Percentiles rank a stretch among this genome's conserved stretches.
Evolutionary conservation across 2,797 vertebrate genomes (phyloP).

Genomic region (Enteromius radiatus): DNA sequence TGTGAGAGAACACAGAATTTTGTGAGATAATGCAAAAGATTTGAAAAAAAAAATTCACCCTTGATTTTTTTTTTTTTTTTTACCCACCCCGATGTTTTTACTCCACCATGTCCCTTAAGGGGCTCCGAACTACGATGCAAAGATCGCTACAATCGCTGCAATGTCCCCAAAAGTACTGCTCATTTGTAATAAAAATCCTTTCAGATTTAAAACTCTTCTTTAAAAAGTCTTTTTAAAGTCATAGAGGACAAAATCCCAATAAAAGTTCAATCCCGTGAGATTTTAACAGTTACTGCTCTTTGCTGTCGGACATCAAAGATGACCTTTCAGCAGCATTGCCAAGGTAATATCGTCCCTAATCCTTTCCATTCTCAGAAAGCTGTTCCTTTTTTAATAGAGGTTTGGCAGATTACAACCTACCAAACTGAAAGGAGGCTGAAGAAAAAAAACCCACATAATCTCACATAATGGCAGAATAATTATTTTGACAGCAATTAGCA

Average conservation of each 20-base stretch:
- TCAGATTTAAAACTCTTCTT: background rate
- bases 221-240: slow-evolving; percentile 1
- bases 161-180: background rate
- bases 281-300: slow-evolving; percentile 10
- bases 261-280: background rate
- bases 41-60: too few species aligned
- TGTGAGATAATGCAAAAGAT: too few species aligned
- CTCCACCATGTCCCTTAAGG: too few species aligned
- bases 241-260: slow-evolving; percentile 24
- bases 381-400: background rate
- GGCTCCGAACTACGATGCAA: background rate
- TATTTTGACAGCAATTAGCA: slow-evolving; percentile 1
- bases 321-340: background rate
- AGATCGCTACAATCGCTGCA: background rate
- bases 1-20: too few species aligned
- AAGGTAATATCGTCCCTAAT: slow-evolving; percentile 5
- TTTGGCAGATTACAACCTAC: slow-evolving; percentile 6
- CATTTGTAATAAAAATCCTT: slow-evolving; percentile 17
- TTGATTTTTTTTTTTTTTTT: too few species aligned
- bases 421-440: background rate
- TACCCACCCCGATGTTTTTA: too few species aligned
- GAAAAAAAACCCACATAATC: background rate
- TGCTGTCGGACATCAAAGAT: background rate
- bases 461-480: background rate
- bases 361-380: background rate